Base-by-base conservation (phyloP, 2,888 invertebrate species). In the Brachynemurus nebulosus region DNA sequence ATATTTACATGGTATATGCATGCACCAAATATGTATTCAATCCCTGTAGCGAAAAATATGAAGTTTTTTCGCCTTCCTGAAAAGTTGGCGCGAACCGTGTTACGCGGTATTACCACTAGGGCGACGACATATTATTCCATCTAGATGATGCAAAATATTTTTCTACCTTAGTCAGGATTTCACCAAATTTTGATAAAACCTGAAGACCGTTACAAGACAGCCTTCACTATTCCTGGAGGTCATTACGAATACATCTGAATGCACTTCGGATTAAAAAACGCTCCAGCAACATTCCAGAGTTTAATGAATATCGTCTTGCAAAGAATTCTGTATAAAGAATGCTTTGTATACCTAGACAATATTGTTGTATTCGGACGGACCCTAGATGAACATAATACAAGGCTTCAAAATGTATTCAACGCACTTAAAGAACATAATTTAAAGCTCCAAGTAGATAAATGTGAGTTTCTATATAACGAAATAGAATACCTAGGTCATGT, bases 401-500 rank as follows among this genome's bases (percentile, higher is more conserved):
- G 56, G 39, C 46, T 60, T 1, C 33, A 14, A 11, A 47, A 53
- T 46, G 52, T 61, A 11, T 59, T 60, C 40, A 16, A 49, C 0
- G 45, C 57, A 27, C 47, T 62, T 3, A 37, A 50, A 14, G 11
- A 51, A 42, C 11, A 9, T 27, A 45, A 46, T 39, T 38, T 52
- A 8, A 52, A 60, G 48, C 14, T 59, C 1, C 54, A 59, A 50
- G 53, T 56, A 1, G 59, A 61, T 17, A 60, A 60, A 48, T 57
- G 57, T 30, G 57, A 60, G 51, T 61, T 61, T 25, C 44, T 59
- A 5, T 42, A 53, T n/a, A 47, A 49, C 14, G 58, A 61, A 54
- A 58, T 63, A 9, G 54, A 55, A 1, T 64, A 57, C 44, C 42
- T 64, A 21, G 62, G 63, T 2, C 61, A 59, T 34, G 54, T 59